These are phyloP conservation scores for Leptogaster cylindrica DNA, from an alignment of 2,888 invertebrate species.

Conservation along the genomic window DNA sequence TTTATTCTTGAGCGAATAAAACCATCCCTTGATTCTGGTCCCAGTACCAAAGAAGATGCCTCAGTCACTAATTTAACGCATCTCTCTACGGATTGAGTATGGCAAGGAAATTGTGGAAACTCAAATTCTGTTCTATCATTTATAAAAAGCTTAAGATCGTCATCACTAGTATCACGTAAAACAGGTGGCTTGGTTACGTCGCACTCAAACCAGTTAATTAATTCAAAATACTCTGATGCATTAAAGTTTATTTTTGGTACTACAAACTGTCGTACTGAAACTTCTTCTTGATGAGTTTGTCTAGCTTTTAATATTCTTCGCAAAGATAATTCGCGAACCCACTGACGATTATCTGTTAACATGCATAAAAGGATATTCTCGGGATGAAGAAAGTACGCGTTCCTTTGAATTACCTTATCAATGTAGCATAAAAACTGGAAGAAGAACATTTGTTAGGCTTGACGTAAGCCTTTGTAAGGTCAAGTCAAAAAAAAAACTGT, in stretches of 20 bases:
- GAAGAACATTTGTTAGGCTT: too few relatives aligned
- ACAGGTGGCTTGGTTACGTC: conserved; percentile 35
- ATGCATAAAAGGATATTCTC: conserved; percentile 43
- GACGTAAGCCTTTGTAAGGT: too few relatives aligned
- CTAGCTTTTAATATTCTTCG: conserved; percentile 18
- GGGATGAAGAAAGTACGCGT: conserved; percentile 37
- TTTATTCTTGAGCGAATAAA: conserved; percentile 16
- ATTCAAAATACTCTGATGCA: conserved; percentile 42
- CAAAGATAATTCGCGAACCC: conserved; percentile 23
- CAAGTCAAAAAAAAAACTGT: too few relatives aligned
- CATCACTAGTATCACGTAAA: neutral
- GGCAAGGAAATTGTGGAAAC: conserved; percentile 12
- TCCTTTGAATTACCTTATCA: conserved; percentile 17
- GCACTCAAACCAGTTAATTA: conserved; percentile 40
- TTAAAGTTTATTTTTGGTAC: conserved; percentile 28
- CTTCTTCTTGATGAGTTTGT: neutral
- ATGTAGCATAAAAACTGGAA: too few relatives aligned
- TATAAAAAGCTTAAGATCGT: neutral
- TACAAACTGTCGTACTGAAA: conserved; percentile 23
- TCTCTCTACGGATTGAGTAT: conserved; percentile 29
- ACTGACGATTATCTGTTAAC: conserved; percentile 20
- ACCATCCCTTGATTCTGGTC: conserved; percentile 38
- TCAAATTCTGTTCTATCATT: neutral
- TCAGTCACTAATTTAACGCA: conserved; percentile 43
- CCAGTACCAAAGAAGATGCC: conserved; percentile 39